Base-by-base conservation (phyloP, 2,888 invertebrate genomes). In the Blastobasis adustella region DNA sequence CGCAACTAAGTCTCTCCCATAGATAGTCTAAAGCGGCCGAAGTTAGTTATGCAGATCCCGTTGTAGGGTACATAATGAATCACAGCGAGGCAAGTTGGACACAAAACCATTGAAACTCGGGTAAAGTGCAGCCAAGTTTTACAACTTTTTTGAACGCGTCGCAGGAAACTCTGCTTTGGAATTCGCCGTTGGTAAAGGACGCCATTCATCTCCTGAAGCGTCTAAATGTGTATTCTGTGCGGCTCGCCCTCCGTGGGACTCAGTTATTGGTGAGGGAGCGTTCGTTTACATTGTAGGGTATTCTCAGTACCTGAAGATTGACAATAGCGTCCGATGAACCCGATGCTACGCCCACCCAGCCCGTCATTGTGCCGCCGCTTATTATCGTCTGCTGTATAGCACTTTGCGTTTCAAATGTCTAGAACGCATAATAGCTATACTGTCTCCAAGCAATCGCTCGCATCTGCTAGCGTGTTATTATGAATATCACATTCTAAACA, bases 321-420 rank as follows among this genome's bases (percentile, higher is more conserved):
- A 81, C 79, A 82, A 82, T 79, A 60, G 73, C 75, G 87, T 82
- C 76, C 85, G 83, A 74, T 82, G 83, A 86, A 83, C 87, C 71
- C 76, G 62, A 60, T 70, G 63, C 65, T 63, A 68, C 79, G 78
- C 82, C 82, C 79, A 84, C 86, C 79, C 76, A 69, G 68, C 52
- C 58, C 62, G 79, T 76, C 78, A 79, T 82, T 80, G 77, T 81
- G 73, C 71, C 73, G 69, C 63, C 71, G 69, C 71, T 72, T 73
- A 80, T 82, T 82, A 76, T 82, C 76, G 73, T 69, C 78, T 79
- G 69, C 76, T 74, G 67, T 67, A 65, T 63, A 65, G 62, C 58
- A 58, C 54, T 54, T 56, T 53, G 55, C 52, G 55, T 60, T 59
- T 55, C 57, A 54, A 58, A 52, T 49, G 50, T 49, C 23, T 23